A percentile compares a stretch with the other conserved stretches of the same genome.
Conservation (phyloP, 2,888 invertebrate species). For the Scaeva pyrastri region DNA sequence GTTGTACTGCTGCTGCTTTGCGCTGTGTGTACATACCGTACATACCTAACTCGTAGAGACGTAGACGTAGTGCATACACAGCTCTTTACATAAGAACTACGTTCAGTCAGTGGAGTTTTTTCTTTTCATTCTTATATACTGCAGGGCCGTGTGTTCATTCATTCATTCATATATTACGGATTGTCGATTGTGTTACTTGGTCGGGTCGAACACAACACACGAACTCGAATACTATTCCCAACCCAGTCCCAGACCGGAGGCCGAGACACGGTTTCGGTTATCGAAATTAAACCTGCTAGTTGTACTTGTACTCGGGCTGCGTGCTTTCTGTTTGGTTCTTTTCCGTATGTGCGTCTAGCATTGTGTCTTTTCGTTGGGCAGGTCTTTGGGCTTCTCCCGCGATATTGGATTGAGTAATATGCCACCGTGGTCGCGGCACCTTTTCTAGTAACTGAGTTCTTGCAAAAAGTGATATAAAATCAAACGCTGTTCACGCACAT, state of each 20-base stretch:
- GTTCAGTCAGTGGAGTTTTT: slow-evolving; percentile 40
- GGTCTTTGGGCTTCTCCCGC: slow-evolving; percentile 56
- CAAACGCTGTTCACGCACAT: slow-evolving; percentile 6
- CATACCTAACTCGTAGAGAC: slow-evolving; percentile 27
- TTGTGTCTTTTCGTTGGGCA: background rate
- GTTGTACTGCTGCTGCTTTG: slow-evolving; percentile 22
- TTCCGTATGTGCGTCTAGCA: slow-evolving; percentile 48
- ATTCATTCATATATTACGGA: slow-evolving; percentile 72
- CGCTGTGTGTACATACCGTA: slow-evolving; percentile 33
- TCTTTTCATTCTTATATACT: slow-evolving; percentile 57
- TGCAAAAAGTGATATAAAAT: slow-evolving; percentile 50
- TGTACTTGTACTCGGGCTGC: slow-evolving; percentile 51
- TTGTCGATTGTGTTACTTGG: slow-evolving; percentile 57
- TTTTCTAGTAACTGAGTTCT: slow-evolving; percentile 44
- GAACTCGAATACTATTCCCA: slow-evolving; percentile 47
- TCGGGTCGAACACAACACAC: slow-evolving; percentile 13
- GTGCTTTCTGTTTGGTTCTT: slow-evolving; percentile 34
- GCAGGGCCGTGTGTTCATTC: slow-evolving; percentile 47
- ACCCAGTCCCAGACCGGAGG: slow-evolving; percentile 22
- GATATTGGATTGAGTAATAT: slow-evolving; percentile 69
- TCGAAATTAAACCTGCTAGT: slow-evolving; percentile 55
- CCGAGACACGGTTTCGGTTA: slow-evolving; percentile 23
- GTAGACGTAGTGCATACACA: slow-evolving; percentile 51
- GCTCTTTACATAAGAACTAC: slow-evolving; percentile 72
- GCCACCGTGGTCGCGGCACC: slow-evolving; percentile 48